Evolutionary conservation across 2,113 vertebrate species (phyloP), one percentile per base, ranked within the genome.

Genomic region (Lycocorax pyrrhopterus): DNA sequence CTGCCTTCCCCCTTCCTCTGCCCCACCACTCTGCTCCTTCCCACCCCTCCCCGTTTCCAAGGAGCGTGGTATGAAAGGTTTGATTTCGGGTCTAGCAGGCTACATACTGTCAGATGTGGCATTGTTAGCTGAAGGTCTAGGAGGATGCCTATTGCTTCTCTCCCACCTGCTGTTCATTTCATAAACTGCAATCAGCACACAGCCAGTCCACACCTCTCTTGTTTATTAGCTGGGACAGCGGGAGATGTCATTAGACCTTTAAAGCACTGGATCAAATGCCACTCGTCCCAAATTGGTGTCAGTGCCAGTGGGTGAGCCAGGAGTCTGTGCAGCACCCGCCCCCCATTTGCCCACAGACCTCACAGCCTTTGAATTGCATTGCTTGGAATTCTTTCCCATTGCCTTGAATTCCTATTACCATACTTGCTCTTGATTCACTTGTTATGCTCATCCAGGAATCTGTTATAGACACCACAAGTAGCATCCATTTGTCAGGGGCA

Each of bases 131-230:
- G 96, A 75, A 93, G 92, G 66, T 91, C 89, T 87, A 60, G 52
- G 87, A 93, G 66, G 84, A 96, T 97, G 94, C 84, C 96, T 86
- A 82, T 77, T 80, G 89, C 97, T 97, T 75, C 93, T 94, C 96
- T 92, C 84, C 97, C 97, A 96, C 97, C 97, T 97, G 97, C 97
- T 95, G 97, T 97, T 94, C 84, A 95, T 62, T 94, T 93, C 91
- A 96, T 73, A 91, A 97, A 97, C 77, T 96, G 96, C 97, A 97
- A 93, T 89, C 87, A 67, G 35, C 66, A 91, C 94, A 82, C 90
- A 95, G 89, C 78, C 68, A 41, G 88, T 83, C 91, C 96, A 94
- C 94, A 95, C 80, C 76, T 93, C 79, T 84, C 73, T 27, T 89
- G 77, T 94, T 95, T 93, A 94, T 94, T 95, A 94, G 53, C n/a